Evolutionary conservation across 2,113 vertebrate species (phyloP), one percentile per base, ranked within the genome.

Genomic region (Rostratula benghalensis): DNA sequence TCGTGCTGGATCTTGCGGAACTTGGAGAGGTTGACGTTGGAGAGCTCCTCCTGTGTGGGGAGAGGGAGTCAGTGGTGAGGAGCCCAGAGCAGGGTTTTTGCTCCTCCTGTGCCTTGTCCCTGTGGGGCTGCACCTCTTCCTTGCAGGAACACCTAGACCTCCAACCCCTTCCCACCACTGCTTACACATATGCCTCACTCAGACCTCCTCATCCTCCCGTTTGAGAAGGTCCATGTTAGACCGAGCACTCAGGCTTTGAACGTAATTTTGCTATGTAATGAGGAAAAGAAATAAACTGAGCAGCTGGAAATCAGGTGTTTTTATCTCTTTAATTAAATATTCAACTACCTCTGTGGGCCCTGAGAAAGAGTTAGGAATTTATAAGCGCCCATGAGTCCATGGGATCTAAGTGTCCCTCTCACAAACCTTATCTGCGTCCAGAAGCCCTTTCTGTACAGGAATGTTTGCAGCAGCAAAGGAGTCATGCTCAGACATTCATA

Each of bases 1-100:
- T 98, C 98, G 0, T 98, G 98, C 94, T 98, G 98, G 65, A 98
- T 91, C 43, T 43, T 43, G 43, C 43, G 43, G 43, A 43, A 43
- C 43, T 43, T 43, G 43, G 43, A 43, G 43, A 43, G 43, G 43
- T 43, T 43, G 43, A 43, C 43, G 43, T 43, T 43, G 43, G 43
- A 43, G 43, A 75, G 27, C 27, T 73, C 39, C 56, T 59, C 53
- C 63, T 81, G 27, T 43, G 23, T 53, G 69, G 50, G 18, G 31
- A 87, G 69, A 93, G 27, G 18, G 8, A 79, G 46, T 51, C 0
- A 0, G 28, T 59, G 17, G 23, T 41, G 53, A 83, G 65, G 35
- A 87, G 24, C 13, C 14, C 35, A 27, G 11, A 8, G 24, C 31
- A 60, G 39, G 19, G 60, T 2, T n/a, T 43, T 48, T 33, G 33